Evolutionary conservation across 2,113 vertebrate genomes (phyloP), one percentile per base, ranked within the genome.

Genomic region (Psammodynastes pulverulentus): DNA sequence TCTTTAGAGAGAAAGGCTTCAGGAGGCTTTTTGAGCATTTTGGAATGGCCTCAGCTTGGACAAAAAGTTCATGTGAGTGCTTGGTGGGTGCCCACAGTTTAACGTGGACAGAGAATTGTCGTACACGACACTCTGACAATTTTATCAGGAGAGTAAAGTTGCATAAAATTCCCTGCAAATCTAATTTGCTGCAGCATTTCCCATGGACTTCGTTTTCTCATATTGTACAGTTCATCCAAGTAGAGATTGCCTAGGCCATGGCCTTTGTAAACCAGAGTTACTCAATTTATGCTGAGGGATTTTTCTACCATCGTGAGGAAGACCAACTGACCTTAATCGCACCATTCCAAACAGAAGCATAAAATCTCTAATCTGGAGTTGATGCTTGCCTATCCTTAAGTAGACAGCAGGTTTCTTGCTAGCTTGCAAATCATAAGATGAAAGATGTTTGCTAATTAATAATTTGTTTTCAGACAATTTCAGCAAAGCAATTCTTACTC

Each of bases 381-480:
- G 93, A 86, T 93, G 86, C 5, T 2, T 93, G 62, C 92, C 91
- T 95, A 89, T 94, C 93, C 48, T 92, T 95, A 49, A 93, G 29
- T 90, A 84, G 0, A 0, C 91, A 43, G n/a, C 87, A 4, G n/a
- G 84, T 53, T 92, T 86, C 93, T 54, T 54, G 51, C 7, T 88
- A 54, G 91, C 94, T 95, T 97, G 90, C 94, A 94, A 92, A 96
- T 93, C 95, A 93, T 24, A 87, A 88, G 87, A 96, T 86, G 29
- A 45, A 94, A 94, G 92, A 34, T 0, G 49, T 90, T 84, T 93
- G 48, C 94, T 95, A 95, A 93, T 95, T 95, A 23, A 91, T 93
- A 94, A 95, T 79, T 23, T 95, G 26, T 94, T 94, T 58, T 92
- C 92, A 95, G 43, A 90, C 88, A 92, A 29, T 94, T 90, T 15